Conservation (phyloP, 2,888 invertebrate genomes). For the Ditylenchus weischeri region DNA sequence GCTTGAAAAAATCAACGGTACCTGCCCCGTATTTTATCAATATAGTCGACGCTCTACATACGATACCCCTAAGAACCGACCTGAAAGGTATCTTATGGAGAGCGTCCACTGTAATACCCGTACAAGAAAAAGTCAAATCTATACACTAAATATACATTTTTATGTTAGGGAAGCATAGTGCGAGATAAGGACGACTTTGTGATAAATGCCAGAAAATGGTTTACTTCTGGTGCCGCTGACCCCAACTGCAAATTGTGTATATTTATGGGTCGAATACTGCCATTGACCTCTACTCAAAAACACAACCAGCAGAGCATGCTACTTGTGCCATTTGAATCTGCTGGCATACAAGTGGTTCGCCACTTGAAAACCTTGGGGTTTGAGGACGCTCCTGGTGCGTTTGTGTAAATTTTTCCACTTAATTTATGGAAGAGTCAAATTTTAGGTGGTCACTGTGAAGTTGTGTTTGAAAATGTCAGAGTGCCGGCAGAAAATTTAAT, state of each 20-base stretch:
- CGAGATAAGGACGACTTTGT: slow-evolving; percentile 60
- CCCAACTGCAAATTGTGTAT: slow-evolving; percentile 61
- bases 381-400: slow-evolving; percentile 59
- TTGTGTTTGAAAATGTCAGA: slow-evolving; percentile 62
- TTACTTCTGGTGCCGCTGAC: slow-evolving; percentile 62
- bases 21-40: no score
- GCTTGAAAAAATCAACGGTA: no score
- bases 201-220: slow-evolving; percentile 63
- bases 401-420: background rate
- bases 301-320: slow-evolving; percentile 63
- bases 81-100: no score
- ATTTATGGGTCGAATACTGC: slow-evolving; percentile 62
- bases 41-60: no score
- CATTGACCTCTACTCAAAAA: slow-evolving; percentile 44
- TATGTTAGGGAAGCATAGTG: slow-evolving; percentile 57
- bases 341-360: slow-evolving; percentile 61
- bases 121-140: no score
- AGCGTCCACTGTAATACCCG: no score
- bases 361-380: slow-evolving; percentile 61
- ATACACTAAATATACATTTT: no score
- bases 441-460: slow-evolving; percentile 62
- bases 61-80: no score
- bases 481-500: slow-evolving; percentile 61
- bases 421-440: slow-evolving; percentile 16
- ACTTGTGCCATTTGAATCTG: slow-evolving; percentile 62